These are phyloP conservation scores for Aphrocallistes beatrix DNA, from an alignment of 37 sponge, comb jelly and placozoan genomes.

Conservation along the genomic window DNA sequence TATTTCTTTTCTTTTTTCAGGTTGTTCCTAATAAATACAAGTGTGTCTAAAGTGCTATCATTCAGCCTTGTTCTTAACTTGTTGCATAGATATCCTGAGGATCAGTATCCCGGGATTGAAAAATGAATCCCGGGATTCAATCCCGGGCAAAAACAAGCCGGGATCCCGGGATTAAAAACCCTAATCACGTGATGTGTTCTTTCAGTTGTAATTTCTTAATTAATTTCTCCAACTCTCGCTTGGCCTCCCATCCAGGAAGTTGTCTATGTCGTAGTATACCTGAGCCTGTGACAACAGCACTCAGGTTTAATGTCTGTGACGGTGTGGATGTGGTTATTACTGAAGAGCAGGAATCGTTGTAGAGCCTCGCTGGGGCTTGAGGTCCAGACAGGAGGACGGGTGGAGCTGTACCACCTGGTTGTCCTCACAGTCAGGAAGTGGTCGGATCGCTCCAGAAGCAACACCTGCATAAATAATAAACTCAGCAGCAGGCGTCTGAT, in stretches of 20 bases:
- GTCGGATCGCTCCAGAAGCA: constrained; percentile 86
- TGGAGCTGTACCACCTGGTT: constrained; percentile 99
- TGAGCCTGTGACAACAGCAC: constrained; percentile 78
- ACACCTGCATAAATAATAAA: constrained; percentile 95
- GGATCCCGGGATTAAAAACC: too few relatives aligned
- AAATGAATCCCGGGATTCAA: too few relatives aligned
- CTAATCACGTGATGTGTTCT: not conserved
- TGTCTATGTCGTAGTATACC: too few relatives aligned
- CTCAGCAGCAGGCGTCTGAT: constrained; percentile 80
- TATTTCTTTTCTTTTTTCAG: too few relatives aligned
- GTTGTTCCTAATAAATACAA: too few relatives aligned
- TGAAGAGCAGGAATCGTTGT: constrained; percentile 98
- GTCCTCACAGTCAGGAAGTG: constrained; percentile 95
- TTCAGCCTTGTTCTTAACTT: too few relatives aligned
- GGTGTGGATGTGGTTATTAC: constrained; percentile 96
- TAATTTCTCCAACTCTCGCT: constrained; percentile 75
- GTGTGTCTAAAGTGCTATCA: too few relatives aligned
- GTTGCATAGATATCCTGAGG: too few relatives aligned
- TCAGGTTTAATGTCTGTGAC: constrained; percentile 92
- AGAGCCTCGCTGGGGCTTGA: constrained; percentile 99
- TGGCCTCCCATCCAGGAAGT: constrained; percentile 95
- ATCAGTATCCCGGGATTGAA: too few relatives aligned
- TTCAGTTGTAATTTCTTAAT: constrained; percentile 16
- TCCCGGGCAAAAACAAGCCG: too few relatives aligned
- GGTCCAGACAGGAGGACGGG: constrained; percentile 95